Evolutionary conservation across 2,113 vertebrate genomes (phyloP), one percentile per base, ranked within the genome.

Genomic region (Corvus moneduloides): DNA sequence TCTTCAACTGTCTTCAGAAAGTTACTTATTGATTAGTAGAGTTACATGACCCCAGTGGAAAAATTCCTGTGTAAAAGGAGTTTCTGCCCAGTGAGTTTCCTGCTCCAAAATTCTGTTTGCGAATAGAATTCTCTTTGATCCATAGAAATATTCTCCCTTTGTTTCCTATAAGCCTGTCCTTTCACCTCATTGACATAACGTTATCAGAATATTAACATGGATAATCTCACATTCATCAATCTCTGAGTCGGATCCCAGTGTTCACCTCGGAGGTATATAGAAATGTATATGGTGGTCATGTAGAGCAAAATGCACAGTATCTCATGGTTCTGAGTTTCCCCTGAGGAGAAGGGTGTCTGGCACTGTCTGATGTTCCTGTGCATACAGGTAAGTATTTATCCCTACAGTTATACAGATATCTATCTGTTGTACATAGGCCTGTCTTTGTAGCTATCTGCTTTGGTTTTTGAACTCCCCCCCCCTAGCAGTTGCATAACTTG

Each of bases 291-390:
- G 81, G 78, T 96, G 93, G 82, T 96, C 93, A 96, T 89, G 93
- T 96, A 79, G 58, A 85, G 89, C 78, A 89, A 79, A 95, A 93
- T 43, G 16, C 61, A 35, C 61, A 39, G 49, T 85, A 49, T 94
- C 87, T 95, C 43, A 62, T 84, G 87, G 55, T 86, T 92, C 87
- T 62, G 71, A 68, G 82, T 86, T 93, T 96, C 69, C 97, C 96
- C 96, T 84, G 95, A 87, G 93, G 96, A 97, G 74, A 87, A 96
- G 68, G 23, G 91, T 96, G 87, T 95, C 96, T 96, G 95, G 82
- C 46, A 28, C 63, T 94, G 90, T 96, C 93, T 96, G 93, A 79
- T 96, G 37, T 93, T 95, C 95, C 93, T 96, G 91, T 96, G 93
- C 78, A 55, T 94, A 91, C 94, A 96, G 91, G 94, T 77, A 94